Conservation (phyloP, 2,888 invertebrate species). For the Silvanus unidentatus region DNA sequence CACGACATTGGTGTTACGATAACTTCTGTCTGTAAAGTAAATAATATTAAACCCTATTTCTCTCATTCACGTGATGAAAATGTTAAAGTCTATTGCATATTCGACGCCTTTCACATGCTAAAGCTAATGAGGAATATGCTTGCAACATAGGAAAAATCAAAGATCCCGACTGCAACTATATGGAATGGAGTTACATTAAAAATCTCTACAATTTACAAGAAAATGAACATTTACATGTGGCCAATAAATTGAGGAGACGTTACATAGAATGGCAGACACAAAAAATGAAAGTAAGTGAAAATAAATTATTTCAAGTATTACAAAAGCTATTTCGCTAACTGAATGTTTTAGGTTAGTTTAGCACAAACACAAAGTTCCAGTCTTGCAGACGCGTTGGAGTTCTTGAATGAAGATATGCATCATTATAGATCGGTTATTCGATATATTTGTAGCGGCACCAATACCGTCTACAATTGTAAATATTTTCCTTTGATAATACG, state of each 20-base stretch:
- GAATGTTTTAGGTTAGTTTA: conserved; percentile 17
- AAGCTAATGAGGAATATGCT: conserved; percentile 10
- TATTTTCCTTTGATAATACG: no score
- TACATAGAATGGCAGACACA: conserved; percentile 17
- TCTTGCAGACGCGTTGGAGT: conserved; percentile 14
- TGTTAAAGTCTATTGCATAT: conserved; percentile 8
- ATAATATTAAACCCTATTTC: conserved; percentile 8
- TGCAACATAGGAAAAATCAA: conserved; percentile 4
- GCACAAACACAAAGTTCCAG: conserved; percentile 18
- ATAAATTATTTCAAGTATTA: not conserved
- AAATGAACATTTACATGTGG: conserved; percentile 7
- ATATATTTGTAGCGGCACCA: no score
- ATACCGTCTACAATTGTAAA: no score
- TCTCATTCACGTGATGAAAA: conserved; percentile 2
- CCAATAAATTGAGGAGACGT: conserved; percentile 13
- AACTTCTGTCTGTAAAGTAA: conserved; percentile 7
- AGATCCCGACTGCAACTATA: conserved; percentile 6
- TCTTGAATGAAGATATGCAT: conserved; percentile 9
- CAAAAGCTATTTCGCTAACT: no score
- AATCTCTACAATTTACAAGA: conserved; percentile 14
- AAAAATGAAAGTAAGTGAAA: conserved; percentile 17
- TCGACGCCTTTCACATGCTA: conserved; percentile 12
- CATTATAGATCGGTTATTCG: no score
- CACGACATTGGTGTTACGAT: conserved; percentile 15
- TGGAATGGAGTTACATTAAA: conserved; percentile 7